phyloP scores from a whole-genome alignment of 1,140 invertebrate species.

The Fopius arisanus region DNA sequence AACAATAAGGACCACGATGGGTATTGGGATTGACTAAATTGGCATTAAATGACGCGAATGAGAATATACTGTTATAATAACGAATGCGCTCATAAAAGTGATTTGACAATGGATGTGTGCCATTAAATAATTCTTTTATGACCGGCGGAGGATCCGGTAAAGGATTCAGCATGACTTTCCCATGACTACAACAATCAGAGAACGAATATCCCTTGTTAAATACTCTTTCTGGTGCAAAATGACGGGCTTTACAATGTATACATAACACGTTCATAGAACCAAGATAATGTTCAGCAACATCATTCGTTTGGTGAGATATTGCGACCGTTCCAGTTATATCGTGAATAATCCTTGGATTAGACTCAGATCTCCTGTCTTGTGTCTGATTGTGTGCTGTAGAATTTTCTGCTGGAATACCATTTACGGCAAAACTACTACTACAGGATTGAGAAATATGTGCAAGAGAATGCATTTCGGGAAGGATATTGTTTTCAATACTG shows the following conservation, averaged over 20 bases:
- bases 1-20: not conserved
- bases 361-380: too few relatives aligned
- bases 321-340: too few relatives aligned
- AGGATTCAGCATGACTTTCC: not conserved
- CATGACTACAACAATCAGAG: not conserved
- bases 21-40: not conserved
- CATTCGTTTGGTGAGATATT: too few relatives aligned
- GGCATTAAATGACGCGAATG: slow-evolving; percentile 17
- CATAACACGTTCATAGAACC: not conserved
- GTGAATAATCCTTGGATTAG: too few relatives aligned
- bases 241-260: not conserved
- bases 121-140: not conserved
- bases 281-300: not conserved
- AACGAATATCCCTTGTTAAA: not conserved
- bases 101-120: not conserved
- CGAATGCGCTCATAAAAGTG: not conserved
- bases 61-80: not conserved
- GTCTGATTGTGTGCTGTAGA: too few relatives aligned
- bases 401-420: too few relatives aligned
- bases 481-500: too few relatives aligned
- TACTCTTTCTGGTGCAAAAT: not conserved
- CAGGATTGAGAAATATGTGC: too few relatives aligned
- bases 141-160: not conserved
- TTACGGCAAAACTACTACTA: too few relatives aligned
- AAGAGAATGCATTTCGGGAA: too few relatives aligned